These are phyloP conservation scores for Ceraclea dissimilis DNA, from an alignment of 2,888 invertebrate species.

Conservation along the genomic window DNA sequence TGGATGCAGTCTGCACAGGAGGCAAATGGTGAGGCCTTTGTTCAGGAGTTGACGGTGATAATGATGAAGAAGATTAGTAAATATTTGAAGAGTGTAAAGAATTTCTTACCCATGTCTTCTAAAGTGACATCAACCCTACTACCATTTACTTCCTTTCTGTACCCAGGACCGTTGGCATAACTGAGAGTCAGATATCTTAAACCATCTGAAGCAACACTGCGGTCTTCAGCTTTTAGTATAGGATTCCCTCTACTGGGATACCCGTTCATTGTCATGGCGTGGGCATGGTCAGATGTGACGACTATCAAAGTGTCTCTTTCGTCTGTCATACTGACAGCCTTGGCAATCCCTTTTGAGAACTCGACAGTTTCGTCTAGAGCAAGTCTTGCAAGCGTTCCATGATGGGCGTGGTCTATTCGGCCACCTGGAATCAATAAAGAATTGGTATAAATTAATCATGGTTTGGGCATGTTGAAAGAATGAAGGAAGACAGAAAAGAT, in stretches of 20 bases:
- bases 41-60: too few relatives aligned
- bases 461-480: too few relatives aligned
- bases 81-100: too few relatives aligned
- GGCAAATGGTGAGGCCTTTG: too few relatives aligned
- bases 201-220: constrained; percentile 42
- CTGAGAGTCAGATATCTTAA: constrained; percentile 56
- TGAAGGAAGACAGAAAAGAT: too few relatives aligned
- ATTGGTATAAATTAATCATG: background rate
- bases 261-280: constrained; percentile 66
- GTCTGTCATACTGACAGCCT: constrained; percentile 53
- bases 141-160: constrained; percentile 39
- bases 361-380: constrained; percentile 75
- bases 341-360: constrained; percentile 63
- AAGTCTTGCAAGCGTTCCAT: constrained; percentile 55
- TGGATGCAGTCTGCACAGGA: too few relatives aligned
- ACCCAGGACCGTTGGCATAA: constrained; percentile 63
- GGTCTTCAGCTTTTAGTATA: constrained; percentile 42
- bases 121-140: constrained; percentile 47
- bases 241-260: constrained; percentile 56
- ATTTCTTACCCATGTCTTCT: constrained; percentile 30
- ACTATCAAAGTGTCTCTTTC: constrained; percentile 68
- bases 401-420: constrained; percentile 65
- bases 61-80: too few relatives aligned
- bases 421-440: constrained; percentile 41
- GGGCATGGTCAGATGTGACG: constrained; percentile 76